Evolutionary conservation across 2,888 invertebrate genomes (phyloP).

Genomic region (Xylophagus ater): DNA sequence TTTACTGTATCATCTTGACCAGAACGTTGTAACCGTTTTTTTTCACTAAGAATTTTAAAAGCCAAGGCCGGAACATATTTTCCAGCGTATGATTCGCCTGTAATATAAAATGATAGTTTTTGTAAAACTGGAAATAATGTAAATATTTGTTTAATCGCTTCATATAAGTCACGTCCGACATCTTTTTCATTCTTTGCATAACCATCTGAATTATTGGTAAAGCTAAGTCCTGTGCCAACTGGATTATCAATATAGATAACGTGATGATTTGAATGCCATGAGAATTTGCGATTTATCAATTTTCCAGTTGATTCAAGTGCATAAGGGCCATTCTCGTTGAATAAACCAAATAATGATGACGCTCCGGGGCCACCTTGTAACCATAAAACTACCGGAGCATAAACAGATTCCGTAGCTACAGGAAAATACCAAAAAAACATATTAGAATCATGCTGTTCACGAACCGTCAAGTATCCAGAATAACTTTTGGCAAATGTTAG

Average conservation of each 20-base stretch:
- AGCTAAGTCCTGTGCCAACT: slow-evolving; percentile 86
- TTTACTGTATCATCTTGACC: slow-evolving; percentile 19
- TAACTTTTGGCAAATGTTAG: slow-evolving; percentile 53
- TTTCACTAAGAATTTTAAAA: slow-evolving; percentile 44
- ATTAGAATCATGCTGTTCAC: slow-evolving; percentile 64
- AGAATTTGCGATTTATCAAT: slow-evolving; percentile 50
- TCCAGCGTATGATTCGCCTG: slow-evolving; percentile 85
- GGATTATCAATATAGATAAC: slow-evolving; percentile 88
- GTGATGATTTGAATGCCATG: slow-evolving; percentile 69
- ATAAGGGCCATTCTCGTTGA: slow-evolving; percentile 73
- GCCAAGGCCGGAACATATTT: slow-evolving; percentile 60
- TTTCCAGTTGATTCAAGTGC: slow-evolving; percentile 35
- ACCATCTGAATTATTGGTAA: slow-evolving; percentile 63
- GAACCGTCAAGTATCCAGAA: slow-evolving; percentile 76
- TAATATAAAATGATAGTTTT: slow-evolving; percentile 67
- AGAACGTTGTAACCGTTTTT: slow-evolving; percentile 23
- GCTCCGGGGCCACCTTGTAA: slow-evolving; percentile 80
- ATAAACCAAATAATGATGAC: slow-evolving; percentile 66
- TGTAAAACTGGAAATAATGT: slow-evolving; percentile 66
- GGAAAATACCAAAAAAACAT: slow-evolving; percentile 91
- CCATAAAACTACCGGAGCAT: slow-evolving; percentile 70
- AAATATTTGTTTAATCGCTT: slow-evolving; percentile 71
- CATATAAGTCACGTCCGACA: slow-evolving; percentile 69
- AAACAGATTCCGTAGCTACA: slow-evolving; percentile 47
- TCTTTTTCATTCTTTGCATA: slow-evolving; percentile 69